These are phyloP conservation scores for Cerastis leucographa DNA, from an alignment of 2,888 invertebrate species.

Conservation along the genomic window DNA sequence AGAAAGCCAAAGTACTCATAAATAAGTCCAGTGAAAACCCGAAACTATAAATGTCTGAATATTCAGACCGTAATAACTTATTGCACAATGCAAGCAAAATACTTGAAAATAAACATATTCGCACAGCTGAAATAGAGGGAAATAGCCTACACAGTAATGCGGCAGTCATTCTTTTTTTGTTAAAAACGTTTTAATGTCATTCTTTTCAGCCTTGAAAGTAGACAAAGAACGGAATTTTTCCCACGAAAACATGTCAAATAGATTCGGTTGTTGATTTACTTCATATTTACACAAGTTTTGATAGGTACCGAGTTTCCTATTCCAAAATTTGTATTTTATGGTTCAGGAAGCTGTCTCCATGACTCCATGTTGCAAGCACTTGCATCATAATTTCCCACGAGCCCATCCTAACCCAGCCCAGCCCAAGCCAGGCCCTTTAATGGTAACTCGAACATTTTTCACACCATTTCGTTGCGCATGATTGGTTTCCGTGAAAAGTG, in stretches of 20 bases:
- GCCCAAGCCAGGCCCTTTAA: slow-evolving; percentile 81
- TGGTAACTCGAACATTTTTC: slow-evolving; percentile 80
- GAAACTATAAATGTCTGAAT: neutral
- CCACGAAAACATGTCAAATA: slow-evolving; percentile 47
- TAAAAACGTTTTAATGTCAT: slow-evolving; percentile 44
- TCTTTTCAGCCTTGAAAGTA: slow-evolving; percentile 48
- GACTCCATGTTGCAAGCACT: slow-evolving; percentile 46
- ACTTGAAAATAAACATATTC: slow-evolving; percentile 14
- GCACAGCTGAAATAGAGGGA: slow-evolving; percentile 4
- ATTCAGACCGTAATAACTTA: neutral
- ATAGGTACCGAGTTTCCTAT: slow-evolving; percentile 19
- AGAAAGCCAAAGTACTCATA: neutral
- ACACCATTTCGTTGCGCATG: slow-evolving; percentile 83
- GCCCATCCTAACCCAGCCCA: slow-evolving; percentile 81
- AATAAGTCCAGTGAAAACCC: slow-evolving; percentile 8
- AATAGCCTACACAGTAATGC: slow-evolving; percentile 8
- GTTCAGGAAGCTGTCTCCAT: slow-evolving; percentile 42
- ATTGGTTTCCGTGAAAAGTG: slow-evolving; percentile 80
- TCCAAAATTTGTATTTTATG: slow-evolving; percentile 22
- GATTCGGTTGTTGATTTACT: neutral
- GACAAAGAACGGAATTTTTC: slow-evolving; percentile 54
- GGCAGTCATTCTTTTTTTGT: slow-evolving; percentile 24
- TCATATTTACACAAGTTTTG: neutral
- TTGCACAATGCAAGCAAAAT: slow-evolving; percentile 20
- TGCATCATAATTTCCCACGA: slow-evolving; percentile 80